Conservation (phyloP, 2,113 vertebrate genomes). For the Triplophysa tibetana region DNA sequence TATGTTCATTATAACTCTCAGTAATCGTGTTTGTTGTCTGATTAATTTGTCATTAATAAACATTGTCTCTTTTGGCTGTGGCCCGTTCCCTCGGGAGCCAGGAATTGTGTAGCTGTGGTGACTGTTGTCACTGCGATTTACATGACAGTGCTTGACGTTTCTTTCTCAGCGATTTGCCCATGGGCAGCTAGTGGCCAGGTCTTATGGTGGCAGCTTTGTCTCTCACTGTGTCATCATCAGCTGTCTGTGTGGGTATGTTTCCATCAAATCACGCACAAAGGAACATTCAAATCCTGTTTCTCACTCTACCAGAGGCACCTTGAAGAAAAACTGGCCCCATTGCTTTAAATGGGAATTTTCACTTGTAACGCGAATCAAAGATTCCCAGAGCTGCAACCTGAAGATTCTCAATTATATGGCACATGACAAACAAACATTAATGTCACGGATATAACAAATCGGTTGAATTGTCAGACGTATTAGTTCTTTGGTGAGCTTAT, state of each 20-base stretch:
- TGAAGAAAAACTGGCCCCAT: slow-evolving; percentile 6
- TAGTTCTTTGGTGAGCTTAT: neutral
- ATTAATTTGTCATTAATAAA: slow-evolving; percentile 58
- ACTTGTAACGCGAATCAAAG: slow-evolving; percentile 24
- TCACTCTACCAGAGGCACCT: slow-evolving; percentile 30
- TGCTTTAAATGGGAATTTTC: slow-evolving; percentile 15
- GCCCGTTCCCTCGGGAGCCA: slow-evolving; percentile 38
- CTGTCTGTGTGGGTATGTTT: slow-evolving; percentile 26
- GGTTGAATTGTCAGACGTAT: slow-evolving; percentile 25
- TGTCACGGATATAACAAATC: neutral
- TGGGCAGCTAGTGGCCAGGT: slow-evolving; percentile 52
- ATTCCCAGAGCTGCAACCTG: slow-evolving; percentile 9
- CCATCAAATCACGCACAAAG: slow-evolving; percentile 28
- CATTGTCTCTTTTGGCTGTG: slow-evolving; percentile 47
- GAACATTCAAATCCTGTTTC: slow-evolving; percentile 42
- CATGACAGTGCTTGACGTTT: slow-evolving; percentile 53
- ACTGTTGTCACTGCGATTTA: slow-evolving; percentile 55
- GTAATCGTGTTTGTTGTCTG: slow-evolving; percentile 44
- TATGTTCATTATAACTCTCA: slow-evolving; percentile 8
- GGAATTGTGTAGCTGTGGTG: slow-evolving; percentile 51
- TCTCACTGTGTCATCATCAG: slow-evolving; percentile 44
- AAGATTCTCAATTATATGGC: slow-evolving; percentile 33
- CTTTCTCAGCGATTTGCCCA: slow-evolving; percentile 53
- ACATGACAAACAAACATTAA: slow-evolving; percentile 18
- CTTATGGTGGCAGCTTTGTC: slow-evolving; percentile 51